Percentiles rank a stretch among this genome's conserved stretches.
phyloP scores from a whole-genome alignment of 2,797 vertebrate species.

The Pseudochromis fuscus region DNA sequence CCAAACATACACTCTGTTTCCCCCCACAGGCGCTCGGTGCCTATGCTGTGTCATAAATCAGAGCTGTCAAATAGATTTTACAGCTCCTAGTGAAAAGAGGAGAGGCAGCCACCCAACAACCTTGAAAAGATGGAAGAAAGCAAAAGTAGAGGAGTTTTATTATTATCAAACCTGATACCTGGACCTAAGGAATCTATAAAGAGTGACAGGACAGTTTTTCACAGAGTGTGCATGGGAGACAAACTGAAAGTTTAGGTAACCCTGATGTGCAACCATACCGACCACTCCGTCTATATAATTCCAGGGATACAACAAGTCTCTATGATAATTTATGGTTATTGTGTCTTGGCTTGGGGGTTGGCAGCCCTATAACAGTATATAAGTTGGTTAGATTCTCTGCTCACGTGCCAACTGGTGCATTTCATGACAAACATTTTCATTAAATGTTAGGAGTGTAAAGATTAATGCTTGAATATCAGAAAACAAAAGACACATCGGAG shows the following conservation, averaged over 20 bases:
- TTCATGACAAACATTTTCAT: not conserved
- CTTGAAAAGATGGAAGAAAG: constrained; percentile 79
- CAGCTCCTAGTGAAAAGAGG: constrained; percentile 74
- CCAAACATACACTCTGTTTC: constrained; percentile 52
- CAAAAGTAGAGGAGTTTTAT: constrained; percentile 61
- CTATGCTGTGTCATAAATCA: constrained; percentile 82
- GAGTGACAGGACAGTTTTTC: constrained; percentile 40
- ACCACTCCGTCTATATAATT: not conserved
- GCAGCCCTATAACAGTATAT: not conserved
- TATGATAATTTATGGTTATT: constrained; percentile 3
- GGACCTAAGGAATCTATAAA: constrained; percentile 55
- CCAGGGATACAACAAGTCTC: not conserved
- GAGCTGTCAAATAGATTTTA: constrained; percentile 84
- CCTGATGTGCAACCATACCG: not conserved
- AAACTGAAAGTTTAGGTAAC: not conserved
- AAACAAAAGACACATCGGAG: not conserved
- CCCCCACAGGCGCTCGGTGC: constrained; percentile 68
- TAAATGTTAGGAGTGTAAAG: not conserved
- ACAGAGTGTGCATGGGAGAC: constrained; percentile 11
- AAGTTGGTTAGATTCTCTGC: not conserved
- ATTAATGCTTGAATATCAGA: not conserved
- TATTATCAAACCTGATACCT: constrained; percentile 67
- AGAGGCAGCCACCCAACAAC: constrained; percentile 77
- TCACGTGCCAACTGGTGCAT: not conserved
- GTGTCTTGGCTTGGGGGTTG: constrained; percentile 6